Conservation (phyloP, 2,888 invertebrate genomes). For the Philaethria dido region DNA sequence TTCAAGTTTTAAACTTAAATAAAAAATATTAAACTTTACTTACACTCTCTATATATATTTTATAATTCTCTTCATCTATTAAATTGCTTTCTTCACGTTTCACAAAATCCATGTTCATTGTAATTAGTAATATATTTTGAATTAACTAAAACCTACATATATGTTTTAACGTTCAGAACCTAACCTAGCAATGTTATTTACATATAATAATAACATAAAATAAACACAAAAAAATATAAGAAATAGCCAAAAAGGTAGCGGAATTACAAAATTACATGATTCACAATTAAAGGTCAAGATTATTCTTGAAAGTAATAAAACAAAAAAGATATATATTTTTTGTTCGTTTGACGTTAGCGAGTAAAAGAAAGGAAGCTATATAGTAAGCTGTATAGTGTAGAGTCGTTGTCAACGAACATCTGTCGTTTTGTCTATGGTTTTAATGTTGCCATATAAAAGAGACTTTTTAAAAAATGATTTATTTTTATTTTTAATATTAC, state of each 20-base stretch:
- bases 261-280: conserved; percentile 51
- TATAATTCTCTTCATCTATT: conserved; percentile 71
- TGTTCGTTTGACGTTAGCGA: conserved; percentile 58
- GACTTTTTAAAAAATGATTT: background rate
- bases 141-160: conserved; percentile 25
- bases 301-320: conserved; percentile 50
- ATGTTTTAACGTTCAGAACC: conserved; percentile 56
- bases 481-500: no score
- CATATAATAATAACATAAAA: conserved; percentile 51
- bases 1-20: conserved; percentile 19
- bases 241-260: conserved; percentile 49
- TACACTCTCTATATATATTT: conserved; percentile 71
- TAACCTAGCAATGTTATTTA: conserved; percentile 64
- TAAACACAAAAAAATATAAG: conserved; percentile 46
- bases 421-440: conserved; percentile 50
- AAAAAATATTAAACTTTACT: conserved; percentile 49
- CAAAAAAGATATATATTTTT: conserved; percentile 49
- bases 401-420: conserved; percentile 69
- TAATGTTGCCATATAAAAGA: background rate
- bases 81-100: conserved; percentile 72
- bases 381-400: conserved; percentile 64
- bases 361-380: conserved; percentile 69
- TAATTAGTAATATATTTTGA: conserved; percentile 25
- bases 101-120: conserved; percentile 70
- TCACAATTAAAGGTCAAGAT: conserved; percentile 50